phyloP scores from a whole-genome alignment of 2,888 invertebrate genomes.

The Tyria jacobaeae region DNA sequence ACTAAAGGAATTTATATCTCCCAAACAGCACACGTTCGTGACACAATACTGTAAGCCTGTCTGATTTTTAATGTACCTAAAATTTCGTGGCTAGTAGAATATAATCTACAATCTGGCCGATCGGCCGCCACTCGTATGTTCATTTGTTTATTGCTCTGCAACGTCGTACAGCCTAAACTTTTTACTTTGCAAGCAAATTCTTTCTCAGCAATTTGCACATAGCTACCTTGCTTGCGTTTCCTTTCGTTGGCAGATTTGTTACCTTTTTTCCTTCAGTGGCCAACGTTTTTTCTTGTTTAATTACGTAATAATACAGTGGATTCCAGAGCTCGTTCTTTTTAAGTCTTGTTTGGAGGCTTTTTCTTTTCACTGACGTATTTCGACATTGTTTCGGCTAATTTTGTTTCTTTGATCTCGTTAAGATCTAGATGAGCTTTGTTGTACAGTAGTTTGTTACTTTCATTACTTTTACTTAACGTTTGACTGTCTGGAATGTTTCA shows the following conservation, averaged over 20 bases:
- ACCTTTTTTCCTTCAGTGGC: conserved; percentile 61
- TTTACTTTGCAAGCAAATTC: conserved; percentile 46
- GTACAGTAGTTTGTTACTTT: background rate
- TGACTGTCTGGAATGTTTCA: background rate
- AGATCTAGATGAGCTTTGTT: background rate
- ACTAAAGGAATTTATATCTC: conserved; percentile 46
- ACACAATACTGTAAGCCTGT: conserved; percentile 46
- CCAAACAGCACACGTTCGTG: conserved; percentile 51
- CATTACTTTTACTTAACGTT: background rate
- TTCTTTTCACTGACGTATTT: conserved; percentile 21
- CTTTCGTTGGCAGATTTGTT: conserved; percentile 77
- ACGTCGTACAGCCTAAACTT: conserved; percentile 55
- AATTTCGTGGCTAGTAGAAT: conserved; percentile 62
- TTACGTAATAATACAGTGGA: conserved; percentile 69
- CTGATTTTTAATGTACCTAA: conserved; percentile 54
- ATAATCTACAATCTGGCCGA: conserved; percentile 74
- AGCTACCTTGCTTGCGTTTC: conserved; percentile 75
- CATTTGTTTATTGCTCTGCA: conserved; percentile 79
- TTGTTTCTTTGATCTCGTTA: conserved; percentile 32
- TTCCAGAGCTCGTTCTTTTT: conserved; percentile 46
- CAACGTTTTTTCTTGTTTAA: conserved; percentile 66
- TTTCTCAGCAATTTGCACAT: conserved; percentile 64
- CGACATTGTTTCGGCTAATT: conserved; percentile 29
- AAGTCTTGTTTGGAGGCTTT: conserved; percentile 39
- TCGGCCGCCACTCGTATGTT: conserved; percentile 73